phyloP scores from a whole-genome alignment of 1,140 invertebrate species.

The Limonius californicus region DNA sequence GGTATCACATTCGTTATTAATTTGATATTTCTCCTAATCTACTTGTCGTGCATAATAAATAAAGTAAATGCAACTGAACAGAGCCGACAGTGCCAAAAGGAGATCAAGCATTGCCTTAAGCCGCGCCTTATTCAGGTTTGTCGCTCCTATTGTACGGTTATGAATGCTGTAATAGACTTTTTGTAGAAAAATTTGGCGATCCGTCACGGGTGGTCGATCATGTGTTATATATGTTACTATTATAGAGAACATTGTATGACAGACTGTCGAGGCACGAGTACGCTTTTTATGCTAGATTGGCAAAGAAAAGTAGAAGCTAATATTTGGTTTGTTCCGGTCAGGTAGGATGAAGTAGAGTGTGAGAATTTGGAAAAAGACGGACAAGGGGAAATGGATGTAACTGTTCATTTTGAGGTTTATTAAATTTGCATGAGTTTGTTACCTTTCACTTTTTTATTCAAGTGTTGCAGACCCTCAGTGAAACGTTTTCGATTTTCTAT shows the following conservation, averaged over 20 bases:
- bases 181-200: constrained; percentile 4
- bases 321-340: constrained; percentile 7
- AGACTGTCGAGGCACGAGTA: background rate
- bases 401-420: too few species aligned
- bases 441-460: too few species aligned
- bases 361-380: background rate
- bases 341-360: constrained; percentile 4
- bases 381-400: too few species aligned
- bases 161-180: background rate
- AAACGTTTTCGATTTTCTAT: too few species aligned
- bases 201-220: background rate
- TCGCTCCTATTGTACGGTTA: constrained; percentile 5
- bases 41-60: too few species aligned
- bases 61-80: too few species aligned
- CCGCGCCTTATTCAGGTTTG: background rate
- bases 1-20: too few species aligned
- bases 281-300: background rate
- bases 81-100: too few species aligned
- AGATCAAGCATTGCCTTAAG: too few species aligned
- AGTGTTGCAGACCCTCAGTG: too few species aligned
- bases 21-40: too few species aligned
- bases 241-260: background rate
- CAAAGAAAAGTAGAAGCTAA: constrained; percentile 1
- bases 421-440: too few species aligned
- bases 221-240: constrained; percentile 6